phyloP scores from a whole-genome alignment of 2,888 invertebrate species.

The Tenthredo scrophulariae region DNA sequence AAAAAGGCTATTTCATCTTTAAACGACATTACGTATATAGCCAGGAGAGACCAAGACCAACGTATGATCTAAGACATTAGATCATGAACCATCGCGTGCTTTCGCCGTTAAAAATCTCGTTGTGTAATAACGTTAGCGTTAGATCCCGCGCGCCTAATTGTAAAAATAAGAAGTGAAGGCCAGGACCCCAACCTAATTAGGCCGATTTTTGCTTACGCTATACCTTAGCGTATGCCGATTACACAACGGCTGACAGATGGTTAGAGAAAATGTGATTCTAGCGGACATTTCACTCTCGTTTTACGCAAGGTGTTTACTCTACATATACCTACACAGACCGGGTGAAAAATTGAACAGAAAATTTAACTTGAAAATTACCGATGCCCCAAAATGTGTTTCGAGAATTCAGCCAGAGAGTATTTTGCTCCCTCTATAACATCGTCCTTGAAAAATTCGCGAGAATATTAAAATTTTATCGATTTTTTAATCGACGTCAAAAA shows the following conservation, averaged over 20 bases:
- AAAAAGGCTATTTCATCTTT: background rate
- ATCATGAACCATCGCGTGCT: conserved; percentile 12
- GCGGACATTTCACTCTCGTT: conserved; percentile 1
- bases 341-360: background rate
- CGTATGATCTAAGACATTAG: background rate
- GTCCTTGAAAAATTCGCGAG: too few relatives aligned
- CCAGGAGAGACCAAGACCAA: background rate
- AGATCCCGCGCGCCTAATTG: conserved; percentile 4
- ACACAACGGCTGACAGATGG: conserved; percentile 31
- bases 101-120: conserved; percentile 17
- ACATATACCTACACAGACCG: background rate
- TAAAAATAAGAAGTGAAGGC: conserved; percentile 12
- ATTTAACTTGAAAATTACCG: background rate
- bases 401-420: too few relatives aligned
- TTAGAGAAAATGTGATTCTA: conserved; percentile 37
- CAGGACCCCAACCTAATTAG: conserved; percentile 26
- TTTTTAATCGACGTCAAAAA: too few relatives aligned
- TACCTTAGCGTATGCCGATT: background rate
- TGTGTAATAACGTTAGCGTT: background rate
- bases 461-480: too few relatives aligned
- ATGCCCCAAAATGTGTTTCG: too few relatives aligned
- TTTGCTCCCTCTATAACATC: too few relatives aligned
- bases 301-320: background rate
- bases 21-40: background rate
- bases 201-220: conserved; percentile 18